Evolutionary conservation across 2,113 vertebrate species (phyloP), one percentile per base, ranked within the genome.

Genomic region (Psophia crepitans): DNA sequence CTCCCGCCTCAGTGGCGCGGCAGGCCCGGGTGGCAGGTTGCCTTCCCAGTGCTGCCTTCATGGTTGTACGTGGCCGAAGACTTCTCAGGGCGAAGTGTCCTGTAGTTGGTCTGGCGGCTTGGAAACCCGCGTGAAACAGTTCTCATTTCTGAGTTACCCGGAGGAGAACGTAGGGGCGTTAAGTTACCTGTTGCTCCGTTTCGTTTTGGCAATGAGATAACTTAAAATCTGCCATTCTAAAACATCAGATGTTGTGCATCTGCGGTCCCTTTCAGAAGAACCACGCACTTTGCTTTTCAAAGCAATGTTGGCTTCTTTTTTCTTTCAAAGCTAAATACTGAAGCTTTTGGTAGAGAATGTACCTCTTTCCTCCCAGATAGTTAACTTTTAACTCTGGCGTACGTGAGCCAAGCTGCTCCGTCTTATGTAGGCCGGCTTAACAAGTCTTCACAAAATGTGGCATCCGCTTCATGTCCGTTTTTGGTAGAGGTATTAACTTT

Each of bases 201-300:
- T 88, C 64, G 11, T 5, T n/a, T 83, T 73, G 54, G 10, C 22
- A 53, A 3, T 24, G 27, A 23, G 13, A 12, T 27, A 46, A 33
- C 37, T 57, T 22, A 14, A 11, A 63, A 32, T 32, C 10, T 1
- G 0, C 54, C 28, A 3, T 15, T 64, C 11, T 48, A 2, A 63
- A 54, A 1, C 5, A 5, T 14, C 4, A 56, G 33, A 6, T 16
- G 16, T 12, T 77, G 16, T 4, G 0, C 8, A 10, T 49, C 9
- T 49, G 0, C 66, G 17, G 23, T 58, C n/a, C 11, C 20, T 76
- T 85, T 53, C 32, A 33, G 16, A 76, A 74, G 64, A 46, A 28
- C 1, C 6, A 12, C 0, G 0, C 1, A 1, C 27, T 60, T 51
- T 35, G 37, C 9, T 46, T 75, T 81, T 73, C 69, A 33, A 39